phyloP scores from a whole-genome alignment of 1,140 invertebrate species.

The Bactericera cockerelli region DNA sequence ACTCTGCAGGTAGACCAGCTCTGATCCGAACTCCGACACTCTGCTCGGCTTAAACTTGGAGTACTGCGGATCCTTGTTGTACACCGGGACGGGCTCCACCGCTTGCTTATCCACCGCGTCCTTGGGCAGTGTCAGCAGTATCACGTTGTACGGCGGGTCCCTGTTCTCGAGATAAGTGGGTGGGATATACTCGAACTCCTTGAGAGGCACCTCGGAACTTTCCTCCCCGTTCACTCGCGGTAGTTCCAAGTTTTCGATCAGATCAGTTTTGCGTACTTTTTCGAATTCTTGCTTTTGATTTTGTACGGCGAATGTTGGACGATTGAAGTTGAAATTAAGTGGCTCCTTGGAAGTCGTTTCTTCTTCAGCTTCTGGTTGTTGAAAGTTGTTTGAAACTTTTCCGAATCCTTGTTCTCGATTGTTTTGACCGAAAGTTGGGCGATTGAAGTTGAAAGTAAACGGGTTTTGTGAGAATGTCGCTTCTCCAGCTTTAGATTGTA shows the following conservation, averaged over 20 bases:
- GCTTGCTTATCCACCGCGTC: background rate
- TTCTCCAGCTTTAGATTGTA: too few species aligned
- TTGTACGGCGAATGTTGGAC: too few species aligned
- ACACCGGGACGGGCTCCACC: background rate
- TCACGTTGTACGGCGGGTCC: background rate
- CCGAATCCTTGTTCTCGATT: too few species aligned
- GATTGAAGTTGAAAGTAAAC: too few species aligned
- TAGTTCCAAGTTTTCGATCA: background rate
- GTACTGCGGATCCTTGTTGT: background rate
- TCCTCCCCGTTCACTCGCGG: background rate
- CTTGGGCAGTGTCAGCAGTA: background rate
- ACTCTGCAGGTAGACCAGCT: background rate
- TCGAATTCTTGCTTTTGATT: too few species aligned
- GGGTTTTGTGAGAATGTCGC: too few species aligned
- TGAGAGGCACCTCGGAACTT: background rate
- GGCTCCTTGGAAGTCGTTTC: too few species aligned
- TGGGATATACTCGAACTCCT: constrained; percentile 1
- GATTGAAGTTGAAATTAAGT: background rate
- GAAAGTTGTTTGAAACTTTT: too few species aligned
- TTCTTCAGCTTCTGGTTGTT: too few species aligned
- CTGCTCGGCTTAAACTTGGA: background rate
- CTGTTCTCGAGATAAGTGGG: background rate
- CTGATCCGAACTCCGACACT: background rate
- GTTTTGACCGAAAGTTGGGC: too few species aligned
- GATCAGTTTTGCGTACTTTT: too few species aligned